Base-by-base conservation (phyloP, 2,888 invertebrate species). In the Drosophila siamana region DNA sequence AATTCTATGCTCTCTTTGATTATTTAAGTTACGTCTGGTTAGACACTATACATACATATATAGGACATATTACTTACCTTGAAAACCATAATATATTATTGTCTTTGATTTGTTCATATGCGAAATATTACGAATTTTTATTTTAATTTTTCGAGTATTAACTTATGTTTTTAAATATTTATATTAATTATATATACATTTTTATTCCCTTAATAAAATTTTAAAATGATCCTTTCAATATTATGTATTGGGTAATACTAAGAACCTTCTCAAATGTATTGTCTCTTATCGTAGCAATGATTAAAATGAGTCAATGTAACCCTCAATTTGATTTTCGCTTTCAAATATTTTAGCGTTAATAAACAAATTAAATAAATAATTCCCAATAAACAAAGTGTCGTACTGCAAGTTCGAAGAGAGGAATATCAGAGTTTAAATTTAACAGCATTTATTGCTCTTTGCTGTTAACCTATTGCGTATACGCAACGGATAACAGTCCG, bases 321-420 rank as follows among this genome's bases (percentile, higher is more conserved):
- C 2, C 1, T 5, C 13, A 3, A 38, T 13, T 13, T 13, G 7
- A 15, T 36, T 13, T 36, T 36, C 6, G n/a, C 5, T 36, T 36
- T 13, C n/a, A 13, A 36, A 13, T 13, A 13, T 36, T 33, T 13
- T 36, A 13, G n/a, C n/a, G n/a, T 36, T 6, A 38, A 38, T 7
- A 38, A 15, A 2, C 7, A 13, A 24, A 36, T 22, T 8, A 40
- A 40, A 9, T 28, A 51, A 15, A 52, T 26, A 26, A n/a, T 52
- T 41, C 41, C 41, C 52, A 41, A 9, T 8, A 44, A 24, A 24
- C 13, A 6, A 1, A 54, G 8, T 6, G 30, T 2, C 15, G 30
- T 33, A 24, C 22, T 26, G 13, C 9, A 41, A 43, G 40, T 59
- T 66, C 56, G 54, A 71, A 72, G 67, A 71, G 66, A 52, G 40